phyloP scores from a whole-genome alignment of 2,888 invertebrate species.

The Plebejus argus region DNA sequence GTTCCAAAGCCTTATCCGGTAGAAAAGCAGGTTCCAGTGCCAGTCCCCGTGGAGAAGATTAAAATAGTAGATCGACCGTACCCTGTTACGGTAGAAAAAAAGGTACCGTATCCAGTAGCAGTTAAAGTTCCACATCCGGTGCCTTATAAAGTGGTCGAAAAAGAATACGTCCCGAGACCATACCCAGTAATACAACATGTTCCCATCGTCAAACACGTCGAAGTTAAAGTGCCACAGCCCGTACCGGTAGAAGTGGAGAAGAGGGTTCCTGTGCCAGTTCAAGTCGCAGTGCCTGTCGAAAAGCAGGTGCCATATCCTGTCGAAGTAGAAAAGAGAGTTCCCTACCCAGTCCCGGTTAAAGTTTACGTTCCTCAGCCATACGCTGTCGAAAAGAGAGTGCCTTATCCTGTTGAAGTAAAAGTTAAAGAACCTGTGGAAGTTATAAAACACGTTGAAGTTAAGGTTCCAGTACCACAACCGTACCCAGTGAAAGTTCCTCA shows the following conservation, averaged over 20 bases:
- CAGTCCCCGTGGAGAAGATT: slow-evolving; percentile 50
- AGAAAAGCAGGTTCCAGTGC: slow-evolving; percentile 67
- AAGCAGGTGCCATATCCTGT: slow-evolving; percentile 61
- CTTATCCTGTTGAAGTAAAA: slow-evolving; percentile 73
- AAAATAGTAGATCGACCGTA: slow-evolving; percentile 64
- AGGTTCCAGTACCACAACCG: slow-evolving; percentile 70
- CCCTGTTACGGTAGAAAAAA: slow-evolving; percentile 71
- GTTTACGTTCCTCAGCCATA: slow-evolving; percentile 72
- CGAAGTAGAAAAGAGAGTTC: slow-evolving; percentile 66
- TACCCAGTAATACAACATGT: slow-evolving; percentile 73
- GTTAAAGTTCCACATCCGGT: slow-evolving; percentile 72
- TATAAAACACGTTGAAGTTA: slow-evolving; percentile 66
- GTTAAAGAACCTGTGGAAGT: slow-evolving; percentile 68
- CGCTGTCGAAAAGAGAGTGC: slow-evolving; percentile 80
- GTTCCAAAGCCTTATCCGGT: slow-evolving; percentile 80
- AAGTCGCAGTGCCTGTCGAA: slow-evolving; percentile 59
- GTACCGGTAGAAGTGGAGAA: slow-evolving; percentile 66
- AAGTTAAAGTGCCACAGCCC: slow-evolving; percentile 69
- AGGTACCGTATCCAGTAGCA: slow-evolving; percentile 69
- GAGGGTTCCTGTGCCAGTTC: slow-evolving; percentile 68
- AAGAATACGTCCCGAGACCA: slow-evolving; percentile 73
- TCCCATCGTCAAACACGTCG: slow-evolving; percentile 64
- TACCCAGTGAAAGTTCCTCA: slow-evolving; percentile 78
- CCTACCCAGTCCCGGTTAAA: slow-evolving; percentile 58
- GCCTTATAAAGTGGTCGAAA: slow-evolving; percentile 76